A percentile compares a stretch with the other conserved stretches of the same genome.
These are phyloP conservation scores for Acanthochromis polyacanthus DNA, from an alignment of 2,113 vertebrate species.

Conservation along the genomic window DNA sequence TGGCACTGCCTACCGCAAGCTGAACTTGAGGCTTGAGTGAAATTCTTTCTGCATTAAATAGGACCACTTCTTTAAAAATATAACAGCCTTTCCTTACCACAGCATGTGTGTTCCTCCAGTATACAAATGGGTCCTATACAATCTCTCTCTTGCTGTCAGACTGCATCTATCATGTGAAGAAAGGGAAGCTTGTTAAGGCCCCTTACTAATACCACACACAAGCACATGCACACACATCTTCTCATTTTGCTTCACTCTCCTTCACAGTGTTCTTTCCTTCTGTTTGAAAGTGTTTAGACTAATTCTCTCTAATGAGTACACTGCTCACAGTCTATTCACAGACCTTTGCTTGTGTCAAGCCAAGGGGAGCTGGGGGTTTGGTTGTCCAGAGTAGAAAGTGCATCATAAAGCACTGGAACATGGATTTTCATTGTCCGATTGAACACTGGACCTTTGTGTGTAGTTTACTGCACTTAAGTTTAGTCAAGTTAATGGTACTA, in stretches of 20 bases:
- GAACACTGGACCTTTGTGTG: background rate
- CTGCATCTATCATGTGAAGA: constrained; percentile 32
- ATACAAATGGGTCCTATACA: constrained; percentile 24
- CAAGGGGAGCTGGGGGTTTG: background rate
- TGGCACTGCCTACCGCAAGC: background rate
- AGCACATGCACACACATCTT: constrained; percentile 20
- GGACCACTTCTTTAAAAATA: constrained; percentile 16
- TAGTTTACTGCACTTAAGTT: background rate
- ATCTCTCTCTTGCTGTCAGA: constrained; percentile 33
- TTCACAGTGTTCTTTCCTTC: constrained; percentile 36
- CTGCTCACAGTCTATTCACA: constrained; percentile 54
- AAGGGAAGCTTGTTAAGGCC: constrained; percentile 21
- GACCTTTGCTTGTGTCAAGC: constrained; percentile 23
- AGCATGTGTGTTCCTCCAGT: constrained; percentile 14
- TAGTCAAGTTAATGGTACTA: too few relatives aligned
- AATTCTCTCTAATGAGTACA: constrained; percentile 71
- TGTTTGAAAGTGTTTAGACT: constrained; percentile 54
- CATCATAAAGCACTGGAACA: background rate
- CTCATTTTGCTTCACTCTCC: constrained; percentile 16
- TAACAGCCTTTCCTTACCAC: background rate
- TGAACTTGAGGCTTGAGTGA: background rate
- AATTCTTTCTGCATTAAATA: background rate
- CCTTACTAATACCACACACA: background rate
- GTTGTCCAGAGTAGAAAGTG: background rate
- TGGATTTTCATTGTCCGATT: constrained; percentile 17